A percentile compares a stretch with the other conserved stretches of the same genome.
Evolutionary conservation across 2,113 vertebrate genomes (phyloP).

Genomic region (Melospiza georgiana): DNA sequence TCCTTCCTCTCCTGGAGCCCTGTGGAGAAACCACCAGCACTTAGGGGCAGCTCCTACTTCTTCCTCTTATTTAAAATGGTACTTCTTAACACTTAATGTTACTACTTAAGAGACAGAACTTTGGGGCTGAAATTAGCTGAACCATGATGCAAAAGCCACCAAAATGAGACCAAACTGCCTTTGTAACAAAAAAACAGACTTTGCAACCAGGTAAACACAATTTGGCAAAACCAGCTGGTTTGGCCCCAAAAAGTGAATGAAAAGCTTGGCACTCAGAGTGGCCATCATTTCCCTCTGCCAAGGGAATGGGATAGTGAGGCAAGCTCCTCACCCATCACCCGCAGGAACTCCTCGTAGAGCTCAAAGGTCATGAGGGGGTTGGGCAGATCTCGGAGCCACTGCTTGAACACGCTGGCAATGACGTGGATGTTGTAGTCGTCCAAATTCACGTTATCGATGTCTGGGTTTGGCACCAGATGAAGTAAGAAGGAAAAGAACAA

Average conservation of each 20-base stretch:
- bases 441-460: slow-evolving; percentile 89
- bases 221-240: not conserved
- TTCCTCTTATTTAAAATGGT: not conserved
- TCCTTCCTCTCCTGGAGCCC: slow-evolving; percentile 95
- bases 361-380: slow-evolving; percentile 98
- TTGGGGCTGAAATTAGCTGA: not conserved
- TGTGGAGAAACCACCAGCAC: slow-evolving; percentile 12
- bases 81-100: not conserved
- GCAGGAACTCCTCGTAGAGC: slow-evolving; percentile 95
- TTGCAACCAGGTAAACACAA: not conserved
- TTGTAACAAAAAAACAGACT: not conserved
- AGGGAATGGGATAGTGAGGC: not conserved
- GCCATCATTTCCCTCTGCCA: not conserved
- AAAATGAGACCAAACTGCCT: not conserved
- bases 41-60: not conserved
- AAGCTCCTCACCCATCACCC: slow-evolving; percentile 87
- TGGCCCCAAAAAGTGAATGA: not conserved
- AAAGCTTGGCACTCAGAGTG: not conserved
- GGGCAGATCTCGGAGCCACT: slow-evolving; percentile 96
- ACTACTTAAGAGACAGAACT: not conserved
- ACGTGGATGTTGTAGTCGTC: slow-evolving; percentile 99
- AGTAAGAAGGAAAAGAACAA: not conserved
- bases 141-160: not conserved
- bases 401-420: slow-evolving; percentile 96
- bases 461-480: slow-evolving; percentile 66